Evolutionary conservation across 2,888 invertebrate genomes (phyloP), one percentile per base, ranked within the genome.

Genomic region (Gonocerus acuteangulatus): DNA sequence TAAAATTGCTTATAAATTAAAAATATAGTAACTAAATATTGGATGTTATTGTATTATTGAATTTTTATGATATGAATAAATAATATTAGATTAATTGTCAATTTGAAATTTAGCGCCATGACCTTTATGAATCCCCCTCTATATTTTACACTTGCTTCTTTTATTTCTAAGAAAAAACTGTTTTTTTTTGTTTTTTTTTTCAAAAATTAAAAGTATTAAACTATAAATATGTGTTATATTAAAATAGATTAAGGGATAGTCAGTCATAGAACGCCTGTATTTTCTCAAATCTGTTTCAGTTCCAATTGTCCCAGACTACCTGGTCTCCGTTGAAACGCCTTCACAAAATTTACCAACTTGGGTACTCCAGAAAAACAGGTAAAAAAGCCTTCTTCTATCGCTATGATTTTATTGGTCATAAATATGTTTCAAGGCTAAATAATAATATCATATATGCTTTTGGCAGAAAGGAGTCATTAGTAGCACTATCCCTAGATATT

Each of bases 281-380:
- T n/a, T n/a, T n/a, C n/a, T 32, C 27, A 44, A 23, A 13, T 59
- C 45, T 54, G 65, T 77, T 77, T 61, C 74, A 89, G 89, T 89
- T 66, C 89, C 89, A 42, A 88, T 89, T 67, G 82, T 89, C 68
- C 88, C 88, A 11, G 86, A 87, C 73, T 86, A 82, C 72, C 77
- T 88, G 65, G 82, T 83, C 49, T 61, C 58, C 18, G 54, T 66
- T 23, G 54, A 65, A 36, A 19, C 60, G 48, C 15, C 48, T 56
- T 45, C 18, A 11, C 11, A 44, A 32, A 27, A 22, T 18, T 15
- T 27, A 23, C 16, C 13, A 6, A 27, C 23, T n/a, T 18, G 23
- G 47, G 16, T 27, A 13, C 2, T 32, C 0, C 16, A 2, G 16
- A 32, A 42, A 45, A 61, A 60, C 19, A 60, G 44, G 60, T 60